Percentiles rank a stretch among this genome's conserved stretches.
Conservation (phyloP, 1,140 invertebrate species). For the Brachionus manjavacas region DNA sequence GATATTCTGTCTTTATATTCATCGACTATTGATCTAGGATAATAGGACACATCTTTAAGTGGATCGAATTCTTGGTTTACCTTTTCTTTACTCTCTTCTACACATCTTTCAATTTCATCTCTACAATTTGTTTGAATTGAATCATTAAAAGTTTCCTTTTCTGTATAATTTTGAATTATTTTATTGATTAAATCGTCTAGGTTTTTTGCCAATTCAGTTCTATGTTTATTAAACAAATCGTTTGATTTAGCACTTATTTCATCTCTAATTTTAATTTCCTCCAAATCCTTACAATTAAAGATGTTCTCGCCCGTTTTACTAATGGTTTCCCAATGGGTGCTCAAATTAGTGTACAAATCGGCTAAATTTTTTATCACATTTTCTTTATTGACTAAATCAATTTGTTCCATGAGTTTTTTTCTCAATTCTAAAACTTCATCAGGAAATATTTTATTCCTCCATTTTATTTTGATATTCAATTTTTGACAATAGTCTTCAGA, state of each 20-base stretch:
- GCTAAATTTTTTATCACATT: background rate
- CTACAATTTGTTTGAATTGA: background rate
- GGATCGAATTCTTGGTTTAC: background rate
- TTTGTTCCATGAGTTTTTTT: background rate
- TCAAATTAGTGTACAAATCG: background rate
- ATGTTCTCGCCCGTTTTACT: background rate
- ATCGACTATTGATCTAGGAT: background rate
- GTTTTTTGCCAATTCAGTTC: background rate
- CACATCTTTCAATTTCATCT: background rate
- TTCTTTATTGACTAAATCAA: background rate
- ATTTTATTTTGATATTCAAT: background rate
- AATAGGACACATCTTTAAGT: background rate
- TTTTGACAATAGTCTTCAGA: conserved; percentile 5
- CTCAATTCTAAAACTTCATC: background rate
- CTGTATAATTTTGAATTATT: background rate
- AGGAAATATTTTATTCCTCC: background rate
- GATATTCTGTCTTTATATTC: background rate
- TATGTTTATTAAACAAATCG: background rate
- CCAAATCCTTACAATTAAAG: background rate
- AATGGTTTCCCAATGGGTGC: background rate
- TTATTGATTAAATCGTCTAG: background rate
- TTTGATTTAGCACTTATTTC: background rate
- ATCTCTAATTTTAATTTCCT: background rate
- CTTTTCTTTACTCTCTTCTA: background rate
- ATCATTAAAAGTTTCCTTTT: background rate